Base-by-base conservation (phyloP, 2,888 invertebrate species). In the Habrosyne pyritoides region DNA sequence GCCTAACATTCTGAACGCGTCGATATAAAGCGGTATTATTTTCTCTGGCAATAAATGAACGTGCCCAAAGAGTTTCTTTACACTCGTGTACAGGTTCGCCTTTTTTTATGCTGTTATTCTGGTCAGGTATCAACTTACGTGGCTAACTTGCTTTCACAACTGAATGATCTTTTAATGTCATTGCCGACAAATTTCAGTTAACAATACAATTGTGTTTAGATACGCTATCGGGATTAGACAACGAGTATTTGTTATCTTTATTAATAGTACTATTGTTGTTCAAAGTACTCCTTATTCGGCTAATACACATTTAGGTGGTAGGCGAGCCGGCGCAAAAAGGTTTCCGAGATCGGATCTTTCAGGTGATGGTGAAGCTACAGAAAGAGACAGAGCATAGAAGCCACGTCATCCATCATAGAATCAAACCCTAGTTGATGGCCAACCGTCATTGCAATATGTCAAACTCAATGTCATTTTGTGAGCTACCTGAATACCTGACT, bases 1-100 rank as follows among this genome's bases (percentile, higher is more conserved):
- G 90, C 82, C 81, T 71, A 70, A 84, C 88, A 87, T 91, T 77
- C 81, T 68, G 75, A 86, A 81, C 75, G 74, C 64, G 67, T 77
- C 80, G 76, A 81, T 84, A 81, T 18, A 48, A 72, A 73, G 69
- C 72, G 63, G 77, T 83, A 83, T 85, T 87, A 86, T 88, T 87
- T 85, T 80, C 76, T 69, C 78, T 77, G 77, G 79, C 75, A 81
- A 81, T 84, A 85, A 83, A 81, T 64, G 74, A 78, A 79, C 71
- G 73, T 71, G 68, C 70, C 66, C 62, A 66, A 67, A 70, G 24
- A 49, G 21, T 47, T 47, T 47, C 47, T 47, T 21, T 47, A 18
- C 22, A 47, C 21, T 47, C 1, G 10, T 22, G 22, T 47, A 10
- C 10, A 21, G 4, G n/a, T 33, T n/a, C 47, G 36, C 0, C 2